Percentiles rank a stretch among this genome's conserved stretches.
These are phyloP conservation scores for Rissa tridactyla DNA, from an alignment of 2,113 vertebrate genomes.

Conservation along the genomic window DNA sequence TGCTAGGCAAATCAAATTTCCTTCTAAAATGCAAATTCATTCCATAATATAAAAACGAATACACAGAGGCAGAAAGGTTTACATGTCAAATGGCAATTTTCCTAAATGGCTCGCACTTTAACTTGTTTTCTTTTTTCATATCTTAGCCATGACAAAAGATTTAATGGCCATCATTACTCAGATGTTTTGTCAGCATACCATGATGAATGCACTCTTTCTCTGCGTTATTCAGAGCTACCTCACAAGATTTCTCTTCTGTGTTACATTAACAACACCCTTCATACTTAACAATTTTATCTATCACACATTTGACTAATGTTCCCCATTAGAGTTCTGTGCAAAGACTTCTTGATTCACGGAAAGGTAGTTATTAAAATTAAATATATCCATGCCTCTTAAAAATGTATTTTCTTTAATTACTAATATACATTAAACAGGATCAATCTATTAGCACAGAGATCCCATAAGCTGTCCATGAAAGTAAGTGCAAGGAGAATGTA, in stretches of 20 bases:
- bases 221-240: slow-evolving; percentile 44
- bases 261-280: slow-evolving; percentile 59
- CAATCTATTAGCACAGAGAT: background rate
- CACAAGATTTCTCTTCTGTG: slow-evolving; percentile 46
- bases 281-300: slow-evolving; percentile 59
- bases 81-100: slow-evolving; percentile 43
- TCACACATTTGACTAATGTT: slow-evolving; percentile 53
- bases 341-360: slow-evolving; percentile 16
- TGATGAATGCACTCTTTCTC: slow-evolving; percentile 54
- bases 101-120: slow-evolving; percentile 38
- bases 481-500: background rate
- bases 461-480: background rate
- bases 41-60: background rate
- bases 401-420: slow-evolving; percentile 62
- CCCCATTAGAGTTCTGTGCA: slow-evolving; percentile 38
- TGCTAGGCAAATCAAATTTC: background rate
- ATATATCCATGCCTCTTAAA: slow-evolving; percentile 46
- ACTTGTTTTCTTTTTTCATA: slow-evolving; percentile 49
- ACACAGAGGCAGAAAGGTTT: slow-evolving; percentile 14
- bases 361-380: slow-evolving; percentile 53
- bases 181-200: slow-evolving; percentile 60
- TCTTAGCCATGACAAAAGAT: slow-evolving; percentile 51
- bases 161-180: slow-evolving; percentile 65
- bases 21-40: background rate
- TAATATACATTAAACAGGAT: slow-evolving; percentile 46